A percentile compares a stretch with the other conserved stretches of the same genome.
These are phyloP conservation scores for Trachymyrmex cornetzi DNA, from an alignment of 1,140 invertebrate species.

Conservation along the genomic window DNA sequence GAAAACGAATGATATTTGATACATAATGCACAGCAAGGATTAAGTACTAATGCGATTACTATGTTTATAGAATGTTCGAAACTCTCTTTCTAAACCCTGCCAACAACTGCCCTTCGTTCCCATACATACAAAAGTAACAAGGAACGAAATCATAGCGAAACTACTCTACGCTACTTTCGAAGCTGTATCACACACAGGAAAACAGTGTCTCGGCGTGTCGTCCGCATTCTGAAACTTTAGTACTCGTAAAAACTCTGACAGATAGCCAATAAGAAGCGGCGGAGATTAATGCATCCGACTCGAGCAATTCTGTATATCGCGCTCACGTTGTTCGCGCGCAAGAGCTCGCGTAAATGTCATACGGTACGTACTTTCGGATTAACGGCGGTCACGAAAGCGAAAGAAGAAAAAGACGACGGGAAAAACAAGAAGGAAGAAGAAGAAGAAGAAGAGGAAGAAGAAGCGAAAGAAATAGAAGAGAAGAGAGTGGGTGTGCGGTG, in stretches of 20 bases:
- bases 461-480: neutral
- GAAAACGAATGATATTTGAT: neutral
- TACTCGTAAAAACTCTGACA: conserved; percentile 59
- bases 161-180: conserved; percentile 45
- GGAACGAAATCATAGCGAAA: conserved; percentile 30
- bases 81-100: conserved; percentile 37
- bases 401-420: conserved; percentile 28
- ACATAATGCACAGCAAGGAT: conserved; percentile 1
- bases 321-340: conserved; percentile 30
- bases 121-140: conserved; percentile 3
- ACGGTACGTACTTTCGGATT: conserved; percentile 61
- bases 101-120: conserved; percentile 13
- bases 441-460: neutral
- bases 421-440: neutral
- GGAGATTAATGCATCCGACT: conserved; percentile 60
- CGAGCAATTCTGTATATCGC: conserved; percentile 53
- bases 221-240: conserved; percentile 55
- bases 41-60: conserved; percentile 30
- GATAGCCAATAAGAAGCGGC: conserved; percentile 61
- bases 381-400: conserved; percentile 49
- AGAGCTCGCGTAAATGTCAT: conserved; percentile 57
- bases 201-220: conserved; percentile 50
- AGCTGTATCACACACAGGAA: conserved; percentile 37
- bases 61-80: conserved; percentile 19
- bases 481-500: neutral